phyloP scores from a whole-genome alignment of 2,888 invertebrate species.

The Drosophila bunnanda region DNA sequence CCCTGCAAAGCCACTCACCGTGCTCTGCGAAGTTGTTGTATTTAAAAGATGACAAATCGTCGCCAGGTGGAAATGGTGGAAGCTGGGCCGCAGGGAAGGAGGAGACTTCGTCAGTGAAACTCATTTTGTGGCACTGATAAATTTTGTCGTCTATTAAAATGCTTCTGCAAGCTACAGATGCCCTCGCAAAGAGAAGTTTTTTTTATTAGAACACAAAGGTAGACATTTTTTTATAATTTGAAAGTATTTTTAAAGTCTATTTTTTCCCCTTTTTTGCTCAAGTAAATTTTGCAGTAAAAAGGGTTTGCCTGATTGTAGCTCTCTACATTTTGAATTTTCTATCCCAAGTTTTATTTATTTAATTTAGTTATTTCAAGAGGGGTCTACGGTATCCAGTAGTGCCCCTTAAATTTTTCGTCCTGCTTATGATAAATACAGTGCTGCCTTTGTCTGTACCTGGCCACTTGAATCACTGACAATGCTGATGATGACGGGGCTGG shows the following conservation, averaged over 20 bases:
- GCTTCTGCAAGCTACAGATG: constrained; percentile 56
- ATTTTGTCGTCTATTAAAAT: constrained; percentile 74
- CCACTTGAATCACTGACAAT: constrained; percentile 60
- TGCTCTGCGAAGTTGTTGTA: constrained; percentile 50
- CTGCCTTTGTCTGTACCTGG: constrained; percentile 58
- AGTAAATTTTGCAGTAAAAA: neutral
- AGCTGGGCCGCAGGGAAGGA: neutral
- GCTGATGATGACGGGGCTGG: constrained; percentile 55
- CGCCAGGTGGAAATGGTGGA: constrained; percentile 49
- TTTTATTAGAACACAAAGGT: neutral
- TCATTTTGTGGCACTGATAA: constrained; percentile 80
- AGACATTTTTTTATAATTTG: too few species aligned
- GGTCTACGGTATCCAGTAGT: constrained; percentile 20
- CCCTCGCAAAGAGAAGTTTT: constrained; percentile 35
- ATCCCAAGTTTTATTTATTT: neutral
- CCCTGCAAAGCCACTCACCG: constrained; percentile 28
- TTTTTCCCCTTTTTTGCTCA: neutral
- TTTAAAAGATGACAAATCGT: constrained; percentile 80
- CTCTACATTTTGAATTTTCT: neutral
- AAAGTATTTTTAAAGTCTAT: neutral
- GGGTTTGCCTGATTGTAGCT: too few species aligned
- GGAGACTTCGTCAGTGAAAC: constrained; percentile 48
- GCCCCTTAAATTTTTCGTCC: constrained; percentile 23
- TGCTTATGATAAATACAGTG: constrained; percentile 74
- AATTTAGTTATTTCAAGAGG: neutral